Evolutionary conservation across 2,888 invertebrate species (phyloP), one percentile per base, ranked within the genome.

Genomic region (Drosophila picticornis): DNA sequence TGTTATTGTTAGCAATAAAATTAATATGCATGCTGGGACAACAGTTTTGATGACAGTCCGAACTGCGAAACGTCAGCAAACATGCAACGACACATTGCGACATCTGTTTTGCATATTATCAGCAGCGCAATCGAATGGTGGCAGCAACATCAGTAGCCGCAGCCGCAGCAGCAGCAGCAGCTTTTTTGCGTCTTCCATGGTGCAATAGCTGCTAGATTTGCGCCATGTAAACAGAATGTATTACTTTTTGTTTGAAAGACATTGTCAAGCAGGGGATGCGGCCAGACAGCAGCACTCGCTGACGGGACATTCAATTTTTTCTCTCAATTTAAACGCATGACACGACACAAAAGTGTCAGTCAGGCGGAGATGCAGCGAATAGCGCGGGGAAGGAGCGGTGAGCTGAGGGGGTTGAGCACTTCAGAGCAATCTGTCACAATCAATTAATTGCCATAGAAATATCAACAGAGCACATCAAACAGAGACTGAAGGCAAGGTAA

Each of bases 351-450:
- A 84, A 89, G 80, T 89, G 89, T 82, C 89, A 87, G 84, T 77
- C 72, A 69, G 60, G 59, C 65, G 61, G 22, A 58, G 58, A 61
- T 53, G 43, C 56, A 55, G 22, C 27, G 27, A 16, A n/a, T 19
- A 29, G 50, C 48, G 9, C 19, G 51, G 32, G 5, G 13, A 16
- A 2, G 7, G 13, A 16, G 22, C 16, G n/a, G 1, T n/a, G n/a
- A 50, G 36, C 13, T 40, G 40, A n/a, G 25, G 38, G 40, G 32
- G 25, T 16, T 46, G 46, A 46, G 53, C 69, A 80, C 73, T 85
- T 85, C 84, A 81, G 79, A 75, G 86, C 88, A 85, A 89, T 89
- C 90, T 86, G 88, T 89, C 86, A 86, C 90, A 86, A 89, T 89
- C 88, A 87, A 89, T 86, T 86, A 86, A 89, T 86, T 84, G 88